phyloP scores from a whole-genome alignment of 92 coral and sea anemone species.

The Porites evermanni region DNA sequence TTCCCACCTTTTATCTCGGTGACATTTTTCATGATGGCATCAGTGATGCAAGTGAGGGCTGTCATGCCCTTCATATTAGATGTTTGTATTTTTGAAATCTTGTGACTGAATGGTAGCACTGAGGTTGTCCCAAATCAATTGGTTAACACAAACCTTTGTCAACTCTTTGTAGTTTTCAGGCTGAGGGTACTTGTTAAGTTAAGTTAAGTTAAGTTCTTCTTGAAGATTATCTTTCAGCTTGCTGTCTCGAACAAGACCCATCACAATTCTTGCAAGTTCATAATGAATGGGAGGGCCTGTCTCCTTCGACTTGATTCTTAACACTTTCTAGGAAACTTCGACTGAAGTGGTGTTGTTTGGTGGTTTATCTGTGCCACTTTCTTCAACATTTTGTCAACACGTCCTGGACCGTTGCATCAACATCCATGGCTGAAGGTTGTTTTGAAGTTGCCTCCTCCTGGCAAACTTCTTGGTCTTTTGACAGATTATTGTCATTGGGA shows the following conservation, averaged over 20 bases:
- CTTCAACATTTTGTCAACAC: background rate
- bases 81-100: conserved; percentile 50
- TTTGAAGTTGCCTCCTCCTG: background rate
- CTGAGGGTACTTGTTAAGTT: conserved; percentile 27
- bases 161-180: conserved; percentile 51
- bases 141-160: conserved; percentile 51
- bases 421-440: background rate
- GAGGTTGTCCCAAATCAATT: conserved; percentile 53
- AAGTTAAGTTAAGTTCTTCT: background rate
- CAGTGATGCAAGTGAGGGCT: conserved; percentile 45
- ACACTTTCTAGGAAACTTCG: background rate
- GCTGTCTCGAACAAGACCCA: background rate
- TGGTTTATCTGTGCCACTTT: background rate
- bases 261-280: background rate
- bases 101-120: conserved; percentile 35
- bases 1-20: conserved; percentile 45
- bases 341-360: background rate
- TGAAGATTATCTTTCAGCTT: background rate
- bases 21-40: conserved; percentile 36
- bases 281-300: conserved; percentile 2
- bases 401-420: background rate
- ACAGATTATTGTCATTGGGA: background rate
- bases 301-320: background rate
- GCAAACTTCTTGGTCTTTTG: background rate
- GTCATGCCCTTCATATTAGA: conserved; percentile 36